A percentile compares a stretch with the other conserved stretches of the same genome.
phyloP scores from a whole-genome alignment of 2,888 invertebrate genomes.

The Drosophila pseudotalamancana region DNA sequence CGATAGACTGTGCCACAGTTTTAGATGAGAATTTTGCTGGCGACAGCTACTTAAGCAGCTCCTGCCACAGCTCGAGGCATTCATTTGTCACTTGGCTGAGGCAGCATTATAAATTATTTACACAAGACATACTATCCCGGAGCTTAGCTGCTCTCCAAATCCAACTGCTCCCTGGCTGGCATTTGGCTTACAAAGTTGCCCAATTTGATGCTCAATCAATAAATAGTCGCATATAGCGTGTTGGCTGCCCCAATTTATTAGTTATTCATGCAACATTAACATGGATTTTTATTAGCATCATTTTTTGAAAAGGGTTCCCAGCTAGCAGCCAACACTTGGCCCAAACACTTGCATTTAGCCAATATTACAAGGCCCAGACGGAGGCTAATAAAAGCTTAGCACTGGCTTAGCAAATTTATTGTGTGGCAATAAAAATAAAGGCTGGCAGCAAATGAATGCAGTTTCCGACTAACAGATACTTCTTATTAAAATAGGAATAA shows the following conservation, averaged over 20 bases:
- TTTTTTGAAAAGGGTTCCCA: conserved; percentile 80
- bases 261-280: conserved; percentile 79
- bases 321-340: conserved; percentile 7
- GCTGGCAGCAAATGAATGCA: conserved; percentile 1
- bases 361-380: conserved; percentile 17
- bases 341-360: conserved; percentile 25
- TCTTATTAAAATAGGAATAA: not conserved
- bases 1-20: conserved; percentile 40
- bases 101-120: conserved; percentile 68
- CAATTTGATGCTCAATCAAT: conserved; percentile 80
- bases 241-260: conserved; percentile 76
- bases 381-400: conserved; percentile 55
- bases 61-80: conserved; percentile 35
- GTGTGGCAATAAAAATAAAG: conserved; percentile 42
- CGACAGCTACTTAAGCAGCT: conserved; percentile 64
- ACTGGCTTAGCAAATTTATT: conserved; percentile 64
- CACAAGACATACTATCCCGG: conserved; percentile 40
- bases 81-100: conserved; percentile 67
- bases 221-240: conserved; percentile 61
- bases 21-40: conserved; percentile 26
- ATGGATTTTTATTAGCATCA: conserved; percentile 80
- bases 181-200: conserved; percentile 59
- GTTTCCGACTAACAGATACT: conserved; percentile 8
- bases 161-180: conserved; percentile 38
- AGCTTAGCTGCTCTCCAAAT: not conserved